phyloP scores from a whole-genome alignment of 2,113 vertebrate genomes.

The Physeter macrocephalus region DNA sequence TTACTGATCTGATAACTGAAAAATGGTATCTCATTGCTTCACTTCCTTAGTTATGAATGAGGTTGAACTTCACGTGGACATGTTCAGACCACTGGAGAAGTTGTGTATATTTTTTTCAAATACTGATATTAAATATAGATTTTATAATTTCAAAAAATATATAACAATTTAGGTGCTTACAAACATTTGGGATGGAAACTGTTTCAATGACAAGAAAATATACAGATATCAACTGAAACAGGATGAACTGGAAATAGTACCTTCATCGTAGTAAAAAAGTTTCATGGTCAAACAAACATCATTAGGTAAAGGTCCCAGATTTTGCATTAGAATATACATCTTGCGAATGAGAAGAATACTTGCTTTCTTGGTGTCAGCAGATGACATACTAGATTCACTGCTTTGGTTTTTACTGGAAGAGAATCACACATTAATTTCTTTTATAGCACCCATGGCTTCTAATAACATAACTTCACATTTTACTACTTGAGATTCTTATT shows the following conservation, averaged over 20 bases:
- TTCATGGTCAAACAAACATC: constrained; percentile 94
- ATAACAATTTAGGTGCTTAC: not conserved
- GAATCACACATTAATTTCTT: constrained; percentile 4
- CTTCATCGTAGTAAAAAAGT: constrained; percentile 92
- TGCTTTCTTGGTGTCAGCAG: constrained; percentile 88
- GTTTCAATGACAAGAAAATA: not conserved
- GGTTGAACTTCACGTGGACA: not conserved
- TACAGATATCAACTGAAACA: not conserved
- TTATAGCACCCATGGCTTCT: not conserved
- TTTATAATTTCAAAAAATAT: constrained; percentile 15
- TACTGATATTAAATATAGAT: constrained; percentile 12
- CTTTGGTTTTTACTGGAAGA: constrained; percentile 74
- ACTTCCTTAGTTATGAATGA: constrained; percentile 34
- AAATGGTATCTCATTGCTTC: not conserved
- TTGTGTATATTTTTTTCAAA: constrained; percentile 28
- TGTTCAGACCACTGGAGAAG: not conserved
- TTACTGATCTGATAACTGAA: not conserved
- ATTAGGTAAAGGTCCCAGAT: constrained; percentile 89
- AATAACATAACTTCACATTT: constrained; percentile 17
- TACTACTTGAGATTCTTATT: constrained; percentile 36
- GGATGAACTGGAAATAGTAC: constrained; percentile 68
- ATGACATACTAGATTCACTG: constrained; percentile 70
- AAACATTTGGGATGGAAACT: not conserved
- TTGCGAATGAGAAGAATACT: constrained; percentile 94
- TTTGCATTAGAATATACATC: constrained; percentile 95